Evolutionary conservation across 1,140 invertebrate genomes (phyloP).

Genomic region (Meteorus sp.): DNA sequence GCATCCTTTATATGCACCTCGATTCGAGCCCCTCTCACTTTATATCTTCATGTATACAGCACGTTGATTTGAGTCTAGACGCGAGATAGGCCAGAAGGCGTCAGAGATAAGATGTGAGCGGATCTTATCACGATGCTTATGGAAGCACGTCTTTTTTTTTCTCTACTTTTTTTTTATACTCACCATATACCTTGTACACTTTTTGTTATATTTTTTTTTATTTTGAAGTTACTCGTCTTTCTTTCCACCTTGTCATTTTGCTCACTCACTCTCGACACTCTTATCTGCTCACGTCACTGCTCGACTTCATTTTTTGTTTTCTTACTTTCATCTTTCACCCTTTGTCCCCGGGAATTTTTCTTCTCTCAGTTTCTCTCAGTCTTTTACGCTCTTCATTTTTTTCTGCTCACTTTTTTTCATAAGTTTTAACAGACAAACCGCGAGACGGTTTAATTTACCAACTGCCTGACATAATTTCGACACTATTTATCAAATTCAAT

Average conservation of each 20-base stretch:
- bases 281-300: conserved; percentile 21
- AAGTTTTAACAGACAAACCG: neutral
- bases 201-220: too few species aligned
- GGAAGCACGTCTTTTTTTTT: conserved; percentile 10
- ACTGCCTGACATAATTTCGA: neutral
- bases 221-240: too few species aligned
- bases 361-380: neutral
- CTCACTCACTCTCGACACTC: conserved; percentile 3
- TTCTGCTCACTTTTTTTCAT: neutral
- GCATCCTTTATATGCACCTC: too few species aligned
- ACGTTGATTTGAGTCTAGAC: conserved; percentile 16
- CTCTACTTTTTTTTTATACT: neutral
- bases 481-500: conserved; percentile 10
- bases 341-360: neutral
- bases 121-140: conserved; percentile 24
- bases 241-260: neutral
- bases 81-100: conserved; percentile 20
- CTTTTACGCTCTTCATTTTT: neutral
- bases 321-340: neutral
- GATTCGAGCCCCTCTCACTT: neutral
- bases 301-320: conserved; percentile 17
- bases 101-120: conserved; percentile 17
- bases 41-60: neutral
- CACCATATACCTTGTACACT: too few species aligned
- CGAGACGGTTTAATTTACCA: neutral